These are phyloP conservation scores for Diadromus collaris DNA, from an alignment of 2,888 invertebrate genomes.

Conservation along the genomic window DNA sequence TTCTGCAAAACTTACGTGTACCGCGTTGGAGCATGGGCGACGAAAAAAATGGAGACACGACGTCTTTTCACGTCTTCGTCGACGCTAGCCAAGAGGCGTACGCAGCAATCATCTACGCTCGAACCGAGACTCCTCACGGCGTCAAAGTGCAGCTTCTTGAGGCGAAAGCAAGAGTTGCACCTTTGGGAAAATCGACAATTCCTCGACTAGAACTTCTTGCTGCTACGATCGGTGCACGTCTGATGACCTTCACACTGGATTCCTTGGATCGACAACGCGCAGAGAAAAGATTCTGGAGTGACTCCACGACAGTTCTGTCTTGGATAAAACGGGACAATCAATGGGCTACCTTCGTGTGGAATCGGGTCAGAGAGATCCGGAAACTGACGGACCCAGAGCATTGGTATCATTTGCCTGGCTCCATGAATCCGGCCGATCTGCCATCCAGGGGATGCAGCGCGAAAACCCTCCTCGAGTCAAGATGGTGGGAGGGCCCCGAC, in stretches of 20 bases:
- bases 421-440: conserved; percentile 71
- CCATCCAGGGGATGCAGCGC: conserved; percentile 71
- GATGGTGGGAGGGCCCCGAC: conserved; percentile 73
- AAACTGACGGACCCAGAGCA: conserved; percentile 39
- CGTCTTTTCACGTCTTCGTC: conserved; percentile 66
- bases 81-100: conserved; percentile 68
- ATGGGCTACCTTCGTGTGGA: conserved; percentile 68
- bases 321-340: conserved; percentile 66
- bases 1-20: conserved; percentile 51
- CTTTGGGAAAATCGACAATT: conserved; percentile 66
- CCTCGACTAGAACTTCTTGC: conserved; percentile 72
- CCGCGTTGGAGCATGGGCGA: conserved; percentile 58
- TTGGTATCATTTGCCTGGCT: conserved; percentile 72
- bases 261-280: conserved; percentile 44
- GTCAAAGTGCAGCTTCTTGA: conserved; percentile 62
- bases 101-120: conserved; percentile 64
- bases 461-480: conserved; percentile 63
- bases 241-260: conserved; percentile 53
- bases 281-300: conserved; percentile 66
- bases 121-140: conserved; percentile 51
- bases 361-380: conserved; percentile 69
- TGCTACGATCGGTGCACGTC: conserved; percentile 65
- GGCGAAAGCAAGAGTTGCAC: conserved; percentile 69
- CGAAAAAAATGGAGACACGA: conserved; percentile 6
- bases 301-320: conserved; percentile 66